Conservation (phyloP, 2,113 vertebrate species). For the Suncus etruscus region DNA sequence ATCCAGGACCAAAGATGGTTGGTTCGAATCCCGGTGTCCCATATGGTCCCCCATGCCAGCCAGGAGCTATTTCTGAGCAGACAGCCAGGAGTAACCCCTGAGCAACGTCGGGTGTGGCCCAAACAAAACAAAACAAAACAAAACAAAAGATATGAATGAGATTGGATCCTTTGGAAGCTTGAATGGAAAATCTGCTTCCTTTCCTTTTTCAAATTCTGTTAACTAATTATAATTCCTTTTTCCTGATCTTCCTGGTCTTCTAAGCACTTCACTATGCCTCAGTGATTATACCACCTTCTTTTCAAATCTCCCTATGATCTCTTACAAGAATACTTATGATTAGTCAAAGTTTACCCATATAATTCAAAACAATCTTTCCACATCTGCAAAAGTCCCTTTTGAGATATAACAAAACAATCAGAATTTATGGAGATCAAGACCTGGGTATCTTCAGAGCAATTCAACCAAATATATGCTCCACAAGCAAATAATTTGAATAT, state of each 20-base stretch:
- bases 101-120: too few species aligned
- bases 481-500: background rate
- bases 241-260: background rate
- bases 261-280: background rate
- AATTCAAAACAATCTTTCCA: background rate
- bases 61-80: too few species aligned
- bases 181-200: too few species aligned
- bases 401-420: background rate
- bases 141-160: accelerated
- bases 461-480: background rate
- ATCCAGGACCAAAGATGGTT: too few species aligned
- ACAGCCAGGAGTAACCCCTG: too few species aligned
- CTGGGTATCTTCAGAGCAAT: background rate
- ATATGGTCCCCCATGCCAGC: too few species aligned
- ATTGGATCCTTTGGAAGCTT: background rate
- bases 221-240: background rate
- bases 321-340: background rate
- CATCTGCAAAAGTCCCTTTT: background rate
- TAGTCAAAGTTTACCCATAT: background rate
- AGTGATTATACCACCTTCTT: background rate
- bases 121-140: too few species aligned
- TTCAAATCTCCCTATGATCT: background rate
- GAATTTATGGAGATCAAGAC: background rate
- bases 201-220: background rate
- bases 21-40: too few species aligned